Conservation (phyloP, 2,888 invertebrate species). For the Yponomeuta malinellus region DNA sequence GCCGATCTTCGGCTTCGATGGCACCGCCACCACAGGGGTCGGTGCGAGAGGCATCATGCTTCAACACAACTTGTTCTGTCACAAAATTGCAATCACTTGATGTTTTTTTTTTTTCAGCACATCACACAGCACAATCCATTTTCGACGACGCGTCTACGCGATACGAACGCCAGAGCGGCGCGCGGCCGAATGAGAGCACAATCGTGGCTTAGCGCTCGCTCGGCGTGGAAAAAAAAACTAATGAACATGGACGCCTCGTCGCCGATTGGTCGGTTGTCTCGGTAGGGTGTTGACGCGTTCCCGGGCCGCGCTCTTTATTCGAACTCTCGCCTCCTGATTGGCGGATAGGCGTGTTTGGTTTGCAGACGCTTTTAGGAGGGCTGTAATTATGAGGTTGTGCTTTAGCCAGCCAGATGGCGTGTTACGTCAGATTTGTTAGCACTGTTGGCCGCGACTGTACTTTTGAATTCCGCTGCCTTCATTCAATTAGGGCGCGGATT, state of each 20-base stretch:
- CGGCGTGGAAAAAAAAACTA: slow-evolving; percentile 46
- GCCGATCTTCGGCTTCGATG: slow-evolving; percentile 94
- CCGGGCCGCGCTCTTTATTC: slow-evolving; percentile 51
- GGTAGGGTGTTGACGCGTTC: slow-evolving; percentile 45
- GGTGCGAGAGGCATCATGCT: slow-evolving; percentile 97
- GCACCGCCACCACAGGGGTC: slow-evolving; percentile 93
- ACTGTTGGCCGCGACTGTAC: slow-evolving; percentile 37
- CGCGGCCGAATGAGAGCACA: slow-evolving; percentile 67
- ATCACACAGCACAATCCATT: slow-evolving; percentile 71
- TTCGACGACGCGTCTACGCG: slow-evolving; percentile 58
- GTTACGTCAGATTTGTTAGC: slow-evolving; percentile 45
- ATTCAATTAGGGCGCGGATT: slow-evolving; percentile 66
- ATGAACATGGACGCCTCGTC: slow-evolving; percentile 53
- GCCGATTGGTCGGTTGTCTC: slow-evolving; percentile 45
- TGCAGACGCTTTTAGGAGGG: slow-evolving; percentile 65
- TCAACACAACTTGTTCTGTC: slow-evolving; percentile 59
- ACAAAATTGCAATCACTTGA: slow-evolving; percentile 49
- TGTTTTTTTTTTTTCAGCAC: slow-evolving; percentile 43
- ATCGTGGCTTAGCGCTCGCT: slow-evolving; percentile 41
- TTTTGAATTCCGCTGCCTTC: slow-evolving; percentile 56
- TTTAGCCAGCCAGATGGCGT: slow-evolving; percentile 61
- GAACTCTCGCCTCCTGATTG: slow-evolving; percentile 44
- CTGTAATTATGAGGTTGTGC: slow-evolving; percentile 55
- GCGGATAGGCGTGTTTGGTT: slow-evolving; percentile 47
- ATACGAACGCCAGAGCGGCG: slow-evolving; percentile 70